A percentile compares a stretch with the other conserved stretches of the same genome.
These are phyloP conservation scores for Genyomyrus donnyi DNA, from an alignment of 2,113 vertebrate species.

Conservation along the genomic window DNA sequence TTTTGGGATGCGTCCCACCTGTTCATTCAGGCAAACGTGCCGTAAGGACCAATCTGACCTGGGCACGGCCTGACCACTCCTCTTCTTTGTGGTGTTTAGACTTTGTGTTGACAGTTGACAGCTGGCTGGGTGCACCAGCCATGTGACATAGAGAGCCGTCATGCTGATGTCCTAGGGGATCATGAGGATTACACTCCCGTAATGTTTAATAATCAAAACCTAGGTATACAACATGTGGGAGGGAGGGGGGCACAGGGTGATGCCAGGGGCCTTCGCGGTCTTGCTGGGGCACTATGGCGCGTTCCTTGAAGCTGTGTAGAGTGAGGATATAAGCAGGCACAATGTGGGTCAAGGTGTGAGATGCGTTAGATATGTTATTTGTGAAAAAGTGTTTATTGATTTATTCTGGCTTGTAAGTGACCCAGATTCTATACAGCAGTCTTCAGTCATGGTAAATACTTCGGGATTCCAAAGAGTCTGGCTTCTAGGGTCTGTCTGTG, in stretches of 20 bases:
- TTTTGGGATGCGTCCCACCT: neutral
- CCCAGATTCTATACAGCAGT: conserved; percentile 12
- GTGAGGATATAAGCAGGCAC: neutral
- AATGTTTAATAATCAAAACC: neutral
- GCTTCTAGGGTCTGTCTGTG: neutral
- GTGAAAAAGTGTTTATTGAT: neutral
- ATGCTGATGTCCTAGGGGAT: neutral
- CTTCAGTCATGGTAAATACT: conserved; percentile 20
- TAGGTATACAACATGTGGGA: neutral
- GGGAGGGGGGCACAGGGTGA: too few relatives aligned
- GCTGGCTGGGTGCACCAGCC: neutral
- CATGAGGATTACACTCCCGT: neutral
- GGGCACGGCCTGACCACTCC: neutral
- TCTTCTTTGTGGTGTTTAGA: neutral
- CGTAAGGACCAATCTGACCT: neutral
- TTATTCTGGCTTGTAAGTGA: neutral
- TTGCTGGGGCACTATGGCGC: neutral
- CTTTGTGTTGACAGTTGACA: neutral
- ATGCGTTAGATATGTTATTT: neutral
- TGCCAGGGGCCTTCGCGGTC: neutral
- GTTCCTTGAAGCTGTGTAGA: neutral
- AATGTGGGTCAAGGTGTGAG: neutral
- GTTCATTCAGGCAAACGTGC: neutral
- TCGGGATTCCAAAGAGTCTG: conserved; percentile 17
- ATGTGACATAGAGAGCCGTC: neutral